A percentile compares a stretch with the other conserved stretches of the same genome.
Conservation (phyloP, 2,113 vertebrate species). For the Peromyscus californicus region DNA sequence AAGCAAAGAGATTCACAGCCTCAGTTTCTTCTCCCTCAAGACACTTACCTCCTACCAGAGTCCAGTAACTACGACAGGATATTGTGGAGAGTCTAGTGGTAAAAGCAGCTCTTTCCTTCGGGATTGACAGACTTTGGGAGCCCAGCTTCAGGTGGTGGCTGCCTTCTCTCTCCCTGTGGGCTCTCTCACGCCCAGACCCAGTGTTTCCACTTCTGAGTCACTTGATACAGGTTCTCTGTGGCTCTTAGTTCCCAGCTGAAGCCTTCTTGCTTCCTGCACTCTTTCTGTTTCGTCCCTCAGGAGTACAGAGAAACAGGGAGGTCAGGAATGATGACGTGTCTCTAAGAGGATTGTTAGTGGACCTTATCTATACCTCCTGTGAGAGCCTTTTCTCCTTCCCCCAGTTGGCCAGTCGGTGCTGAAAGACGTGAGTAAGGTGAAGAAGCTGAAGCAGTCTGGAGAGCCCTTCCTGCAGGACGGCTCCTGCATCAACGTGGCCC, state of each 20-base stretch:
- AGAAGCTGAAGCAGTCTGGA: conserved; percentile 97
- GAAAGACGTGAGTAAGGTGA: conserved; percentile 97
- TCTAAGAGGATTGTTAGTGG: neutral
- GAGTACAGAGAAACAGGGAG: too few species aligned
- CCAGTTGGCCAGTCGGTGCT: conserved; percentile 97
- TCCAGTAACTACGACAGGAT: neutral
- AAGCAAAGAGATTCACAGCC: conserved; percentile 18
- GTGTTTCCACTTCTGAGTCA: neutral
- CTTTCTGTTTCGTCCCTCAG: neutral
- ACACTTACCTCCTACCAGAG: conserved; percentile 48
- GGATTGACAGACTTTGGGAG: neutral
- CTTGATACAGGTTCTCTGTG: neutral
- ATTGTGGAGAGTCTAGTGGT: neutral
- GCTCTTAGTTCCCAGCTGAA: neutral
- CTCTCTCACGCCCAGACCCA: neutral
- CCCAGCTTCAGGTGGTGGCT: neutral
- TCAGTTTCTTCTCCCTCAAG: conserved; percentile 50
- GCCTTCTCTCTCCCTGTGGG: neutral
- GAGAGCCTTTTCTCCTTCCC: conserved; percentile 68
- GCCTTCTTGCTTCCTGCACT: neutral
- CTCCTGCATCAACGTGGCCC: conserved; percentile 98
- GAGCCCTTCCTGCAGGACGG: conserved; percentile 99
- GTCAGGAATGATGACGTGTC: neutral
- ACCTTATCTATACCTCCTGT: neutral
- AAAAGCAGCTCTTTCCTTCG: conserved; percentile 18